Evolutionary conservation across 1,140 invertebrate genomes (phyloP).

Genomic region (Drosophila simulans): DNA sequence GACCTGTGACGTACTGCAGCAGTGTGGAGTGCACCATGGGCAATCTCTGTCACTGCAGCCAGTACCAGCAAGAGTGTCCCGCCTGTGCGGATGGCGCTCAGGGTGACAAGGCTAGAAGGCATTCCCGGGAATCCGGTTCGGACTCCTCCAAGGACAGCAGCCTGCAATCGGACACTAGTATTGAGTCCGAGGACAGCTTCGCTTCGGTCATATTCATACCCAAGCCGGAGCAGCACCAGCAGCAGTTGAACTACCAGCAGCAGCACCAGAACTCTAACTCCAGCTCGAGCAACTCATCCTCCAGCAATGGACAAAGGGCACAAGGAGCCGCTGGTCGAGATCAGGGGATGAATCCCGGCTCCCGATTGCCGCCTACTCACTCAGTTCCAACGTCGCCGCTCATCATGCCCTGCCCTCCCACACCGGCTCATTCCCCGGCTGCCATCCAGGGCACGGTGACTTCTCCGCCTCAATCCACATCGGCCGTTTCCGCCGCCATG

Average conservation of each 20-base stretch:
- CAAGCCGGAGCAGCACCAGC: slow-evolving; percentile 86
- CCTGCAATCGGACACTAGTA: slow-evolving; percentile 95
- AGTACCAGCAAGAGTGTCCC: slow-evolving; percentile 76
- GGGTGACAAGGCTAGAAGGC: slow-evolving; percentile 79
- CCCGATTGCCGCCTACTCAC: slow-evolving; percentile 57
- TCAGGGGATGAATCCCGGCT: slow-evolving; percentile 7
- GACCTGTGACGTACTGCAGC: slow-evolving; percentile 78
- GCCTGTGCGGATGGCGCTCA: slow-evolving; percentile 58
- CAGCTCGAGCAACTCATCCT: slow-evolving; percentile 84
- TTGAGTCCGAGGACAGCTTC: slow-evolving; percentile 96
- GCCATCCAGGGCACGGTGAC: slow-evolving; percentile 67
- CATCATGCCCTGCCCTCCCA: slow-evolving; percentile 85
- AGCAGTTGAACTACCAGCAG: slow-evolving; percentile 75
- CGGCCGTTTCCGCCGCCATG: slow-evolving; percentile 74
- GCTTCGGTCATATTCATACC: slow-evolving; percentile 96
- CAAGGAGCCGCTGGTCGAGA: slow-evolving; percentile 19
- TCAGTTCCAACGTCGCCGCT: slow-evolving; percentile 90
- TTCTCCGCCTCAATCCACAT: slow-evolving; percentile 68
- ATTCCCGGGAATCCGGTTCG: slow-evolving; percentile 93
- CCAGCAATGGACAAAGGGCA: slow-evolving; percentile 56
- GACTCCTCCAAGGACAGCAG: slow-evolving; percentile 96
- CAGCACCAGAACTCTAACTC: slow-evolving; percentile 85
- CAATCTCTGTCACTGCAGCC: slow-evolving; percentile 71
- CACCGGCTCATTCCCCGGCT: slow-evolving; percentile 82
- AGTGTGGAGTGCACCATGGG: slow-evolving; percentile 61